These are phyloP conservation scores for Nebria brevicollis DNA, from an alignment of 2,888 invertebrate species.

Conservation along the genomic window DNA sequence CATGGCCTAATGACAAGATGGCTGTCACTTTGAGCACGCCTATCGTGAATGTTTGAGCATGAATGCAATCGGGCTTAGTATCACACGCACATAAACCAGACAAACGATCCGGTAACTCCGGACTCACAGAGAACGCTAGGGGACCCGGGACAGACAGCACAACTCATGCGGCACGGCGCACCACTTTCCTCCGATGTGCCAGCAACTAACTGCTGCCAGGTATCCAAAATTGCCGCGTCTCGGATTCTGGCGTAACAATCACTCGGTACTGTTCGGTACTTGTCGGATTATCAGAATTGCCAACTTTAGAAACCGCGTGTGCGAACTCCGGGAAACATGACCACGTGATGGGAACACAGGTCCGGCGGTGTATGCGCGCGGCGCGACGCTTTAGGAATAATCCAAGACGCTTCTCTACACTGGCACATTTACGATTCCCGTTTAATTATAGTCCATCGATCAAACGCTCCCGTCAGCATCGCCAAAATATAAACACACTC, in stretches of 20 bases:
- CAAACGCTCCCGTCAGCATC: not conserved
- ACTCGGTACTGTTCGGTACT: slow-evolving; percentile 18
- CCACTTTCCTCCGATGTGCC: slow-evolving; percentile 44
- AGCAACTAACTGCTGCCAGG: slow-evolving; percentile 39
- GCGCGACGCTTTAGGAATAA: not conserved
- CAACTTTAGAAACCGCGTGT: slow-evolving; percentile 19
- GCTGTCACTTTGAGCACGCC: slow-evolving; percentile 46
- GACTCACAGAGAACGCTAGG: slow-evolving; percentile 21
- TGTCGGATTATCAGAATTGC: slow-evolving; percentile 16
- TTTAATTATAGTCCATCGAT: slow-evolving; percentile 1
- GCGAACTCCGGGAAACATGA: slow-evolving; percentile 18
- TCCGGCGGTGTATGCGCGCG: not conserved
- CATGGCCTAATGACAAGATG: slow-evolving; percentile 61
- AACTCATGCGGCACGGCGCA: slow-evolving; percentile 44
- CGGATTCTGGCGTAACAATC: slow-evolving; percentile 38
- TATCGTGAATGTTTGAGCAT: slow-evolving; percentile 52
- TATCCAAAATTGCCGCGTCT: slow-evolving; percentile 36
- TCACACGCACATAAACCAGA: slow-evolving; percentile 13
- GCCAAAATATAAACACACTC: not conserved
- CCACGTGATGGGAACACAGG: slow-evolving; percentile 5
- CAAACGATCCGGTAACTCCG: slow-evolving; percentile 4
- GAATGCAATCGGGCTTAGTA: slow-evolving; percentile 40
- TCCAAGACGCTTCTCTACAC: not conserved
- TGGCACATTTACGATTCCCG: not conserved
- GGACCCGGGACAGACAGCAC: slow-evolving; percentile 23